These are phyloP conservation scores for Brachynemurus nebulosus DNA, from an alignment of 2,888 invertebrate species.

Conservation along the genomic window DNA sequence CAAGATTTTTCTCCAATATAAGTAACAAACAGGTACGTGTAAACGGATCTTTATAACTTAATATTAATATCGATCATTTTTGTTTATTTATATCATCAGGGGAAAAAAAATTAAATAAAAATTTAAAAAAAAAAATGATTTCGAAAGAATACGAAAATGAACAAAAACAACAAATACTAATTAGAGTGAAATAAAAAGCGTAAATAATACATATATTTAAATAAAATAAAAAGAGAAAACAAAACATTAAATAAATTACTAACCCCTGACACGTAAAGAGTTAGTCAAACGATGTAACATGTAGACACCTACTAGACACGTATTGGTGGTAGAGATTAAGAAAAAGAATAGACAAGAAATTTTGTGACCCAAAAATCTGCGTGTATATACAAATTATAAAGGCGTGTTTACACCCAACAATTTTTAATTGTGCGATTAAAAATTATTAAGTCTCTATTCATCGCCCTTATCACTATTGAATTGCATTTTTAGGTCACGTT, in stretches of 20 bases:
- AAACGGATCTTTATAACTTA: no score
- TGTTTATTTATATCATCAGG: no score
- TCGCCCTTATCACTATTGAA: no score
- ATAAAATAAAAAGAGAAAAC: slow-evolving; percentile 2
- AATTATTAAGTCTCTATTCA: no score
- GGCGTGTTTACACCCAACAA: no score
- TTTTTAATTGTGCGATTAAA: no score
- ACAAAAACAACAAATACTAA: neutral
- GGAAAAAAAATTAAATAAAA: no score
- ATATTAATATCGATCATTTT: no score
- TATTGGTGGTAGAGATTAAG: no score
- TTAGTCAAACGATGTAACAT: slow-evolving; percentile 11
- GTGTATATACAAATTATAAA: neutral
- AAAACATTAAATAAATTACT: slow-evolving; percentile 4
- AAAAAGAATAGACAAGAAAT: slow-evolving; percentile 1
- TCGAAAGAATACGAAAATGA: neutral
- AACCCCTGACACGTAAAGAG: slow-evolving; percentile 7
- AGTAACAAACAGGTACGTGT: no score
- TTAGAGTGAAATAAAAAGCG: neutral
- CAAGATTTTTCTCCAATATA: no score
- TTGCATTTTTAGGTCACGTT: no score
- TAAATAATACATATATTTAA: neutral
- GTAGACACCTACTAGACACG: slow-evolving; percentile 11
- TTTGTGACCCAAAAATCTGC: neutral
- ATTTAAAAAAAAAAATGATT: neutral